phyloP scores from a whole-genome alignment of 2,888 invertebrate species.

The Lasioglossum marginatum region DNA sequence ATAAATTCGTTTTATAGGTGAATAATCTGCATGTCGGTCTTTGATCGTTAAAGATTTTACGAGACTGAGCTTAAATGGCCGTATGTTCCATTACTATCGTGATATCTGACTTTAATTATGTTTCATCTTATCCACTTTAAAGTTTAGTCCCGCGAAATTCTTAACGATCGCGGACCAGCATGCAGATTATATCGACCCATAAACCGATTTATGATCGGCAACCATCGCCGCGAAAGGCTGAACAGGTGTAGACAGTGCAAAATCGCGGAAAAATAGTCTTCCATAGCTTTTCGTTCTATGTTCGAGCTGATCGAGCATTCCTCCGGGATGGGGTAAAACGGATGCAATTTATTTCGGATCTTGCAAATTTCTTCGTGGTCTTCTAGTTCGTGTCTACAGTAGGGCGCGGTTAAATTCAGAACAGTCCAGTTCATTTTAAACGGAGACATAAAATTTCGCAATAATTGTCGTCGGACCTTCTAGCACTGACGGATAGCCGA shows the following conservation, averaged over 20 bases:
- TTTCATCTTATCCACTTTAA: background rate
- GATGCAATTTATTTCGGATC: background rate
- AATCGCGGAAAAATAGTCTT: background rate
- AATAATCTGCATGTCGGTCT: constrained; percentile 3
- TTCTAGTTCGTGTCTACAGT: background rate
- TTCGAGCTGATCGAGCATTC: background rate
- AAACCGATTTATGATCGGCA: background rate
- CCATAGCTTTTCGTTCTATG: background rate
- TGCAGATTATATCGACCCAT: background rate
- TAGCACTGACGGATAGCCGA: background rate
- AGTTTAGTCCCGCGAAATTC: background rate
- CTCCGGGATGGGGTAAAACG: background rate
- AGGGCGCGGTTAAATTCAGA: background rate
- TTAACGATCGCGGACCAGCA: background rate
- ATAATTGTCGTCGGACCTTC: background rate
- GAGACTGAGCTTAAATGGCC: background rate
- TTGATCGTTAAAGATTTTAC: background rate
- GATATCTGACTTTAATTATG: background rate
- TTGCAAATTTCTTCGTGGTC: background rate
- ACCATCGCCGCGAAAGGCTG: background rate
- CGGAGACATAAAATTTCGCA: background rate
- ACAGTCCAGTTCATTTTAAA: background rate
- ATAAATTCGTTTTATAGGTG: background rate
- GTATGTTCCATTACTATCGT: background rate
- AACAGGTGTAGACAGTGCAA: background rate